Percentiles rank a stretch among this genome's conserved stretches.
Evolutionary conservation across 1,140 invertebrate genomes (phyloP).

Genomic region (Zaprionus camerounensis): DNA sequence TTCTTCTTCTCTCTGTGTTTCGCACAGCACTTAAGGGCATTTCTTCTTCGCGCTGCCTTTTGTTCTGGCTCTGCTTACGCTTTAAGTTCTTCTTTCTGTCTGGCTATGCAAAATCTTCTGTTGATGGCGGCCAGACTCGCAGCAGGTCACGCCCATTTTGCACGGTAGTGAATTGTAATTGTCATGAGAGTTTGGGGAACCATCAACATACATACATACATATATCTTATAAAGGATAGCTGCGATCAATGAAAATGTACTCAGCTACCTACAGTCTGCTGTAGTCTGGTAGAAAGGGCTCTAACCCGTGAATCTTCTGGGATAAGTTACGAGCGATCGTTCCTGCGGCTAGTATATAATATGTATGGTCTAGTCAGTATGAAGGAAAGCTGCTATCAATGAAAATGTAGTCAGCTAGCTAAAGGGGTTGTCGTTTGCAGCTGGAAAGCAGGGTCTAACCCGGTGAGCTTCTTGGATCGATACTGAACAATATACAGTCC

Average conservation of each 20-base stretch:
- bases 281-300: not conserved
- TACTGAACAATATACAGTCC: no score
- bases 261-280: not conserved
- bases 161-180: conserved; percentile 49
- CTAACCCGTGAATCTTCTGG: not conserved
- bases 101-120: conserved; percentile 60
- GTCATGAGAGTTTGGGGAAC: conserved; percentile 44
- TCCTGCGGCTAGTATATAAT: not conserved
- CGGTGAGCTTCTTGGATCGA: no score
- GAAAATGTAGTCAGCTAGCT: not conserved
- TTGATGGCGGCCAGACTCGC: conserved; percentile 29
- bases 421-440: not conserved
- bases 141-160: conserved; percentile 60
- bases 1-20: not conserved
- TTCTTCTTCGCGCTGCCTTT: conserved; percentile 6
- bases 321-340: not conserved
- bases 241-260: conserved; percentile 3
- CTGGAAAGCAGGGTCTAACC: not conserved
- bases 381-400: not conserved
- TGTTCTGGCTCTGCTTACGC: conserved; percentile 45
- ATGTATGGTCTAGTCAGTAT: not conserved
- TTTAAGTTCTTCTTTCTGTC: conserved; percentile 3
- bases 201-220: not conserved
- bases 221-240: not conserved
- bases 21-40: conserved; percentile 6